A percentile compares a stretch with the other conserved stretches of the same genome.
Evolutionary conservation across 2,113 vertebrate species (phyloP).

Genomic region (Trichechus manatus): DNA sequence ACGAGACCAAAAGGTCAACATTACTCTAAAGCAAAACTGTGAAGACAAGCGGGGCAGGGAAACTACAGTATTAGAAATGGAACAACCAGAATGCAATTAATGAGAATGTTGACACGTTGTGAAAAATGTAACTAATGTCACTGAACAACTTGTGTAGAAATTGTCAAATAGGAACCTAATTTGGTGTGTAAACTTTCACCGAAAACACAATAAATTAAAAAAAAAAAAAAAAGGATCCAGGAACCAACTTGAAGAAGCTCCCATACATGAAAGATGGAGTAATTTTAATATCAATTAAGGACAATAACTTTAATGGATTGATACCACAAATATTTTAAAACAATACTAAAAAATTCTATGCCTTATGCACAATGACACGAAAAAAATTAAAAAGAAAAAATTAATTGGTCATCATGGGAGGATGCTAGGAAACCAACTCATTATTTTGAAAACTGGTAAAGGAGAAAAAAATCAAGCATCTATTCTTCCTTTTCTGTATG

Average conservation of each 20-base stretch:
- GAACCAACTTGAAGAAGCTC: background rate
- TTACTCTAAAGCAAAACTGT: no score
- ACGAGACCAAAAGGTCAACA: no score
- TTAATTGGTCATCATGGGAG: background rate
- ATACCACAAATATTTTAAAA: background rate
- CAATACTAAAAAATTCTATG: slow-evolving; percentile 16
- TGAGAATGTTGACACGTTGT: no score
- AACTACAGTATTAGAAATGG: no score
- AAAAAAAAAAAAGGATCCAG: background rate
- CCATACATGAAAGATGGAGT: background rate
- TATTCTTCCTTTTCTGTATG: slow-evolving; percentile 9
- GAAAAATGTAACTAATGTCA: no score
- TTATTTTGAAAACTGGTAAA: background rate
- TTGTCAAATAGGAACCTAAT: no score
- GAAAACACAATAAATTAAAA: no score
- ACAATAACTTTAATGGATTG: background rate
- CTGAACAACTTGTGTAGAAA: background rate
- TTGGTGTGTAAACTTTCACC: no score
- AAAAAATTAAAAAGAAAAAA: slow-evolving; percentile 21
- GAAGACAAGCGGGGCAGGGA: no score
- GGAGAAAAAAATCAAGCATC: slow-evolving; percentile 40
- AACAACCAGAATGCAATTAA: no score
- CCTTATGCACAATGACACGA: background rate
- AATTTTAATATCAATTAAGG: slow-evolving; percentile 5
- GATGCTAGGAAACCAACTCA: background rate